Conservation (phyloP, 2,888 invertebrate species). For the Diplazon laetatorius region DNA sequence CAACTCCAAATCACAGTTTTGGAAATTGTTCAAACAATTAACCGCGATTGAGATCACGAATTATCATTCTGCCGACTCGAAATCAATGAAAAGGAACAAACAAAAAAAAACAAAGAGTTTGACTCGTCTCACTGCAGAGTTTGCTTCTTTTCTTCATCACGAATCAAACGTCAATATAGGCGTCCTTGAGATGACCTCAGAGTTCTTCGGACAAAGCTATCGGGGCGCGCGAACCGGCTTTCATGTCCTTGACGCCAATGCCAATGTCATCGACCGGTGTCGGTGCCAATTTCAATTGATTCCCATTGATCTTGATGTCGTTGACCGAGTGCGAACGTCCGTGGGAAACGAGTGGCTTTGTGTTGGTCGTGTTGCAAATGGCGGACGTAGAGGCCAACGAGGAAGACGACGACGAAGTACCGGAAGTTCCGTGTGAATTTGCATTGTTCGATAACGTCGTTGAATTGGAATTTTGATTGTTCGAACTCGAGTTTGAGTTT, state of each 20-base stretch:
- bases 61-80: background rate
- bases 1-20: slow-evolving; percentile 58
- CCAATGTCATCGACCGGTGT: slow-evolving; percentile 87
- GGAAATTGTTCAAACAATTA: slow-evolving; percentile 28
- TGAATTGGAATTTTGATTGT: slow-evolving; percentile 59
- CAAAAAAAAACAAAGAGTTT: too few relatives aligned
- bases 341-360: slow-evolving; percentile 85
- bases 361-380: slow-evolving; percentile 74
- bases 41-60: background rate
- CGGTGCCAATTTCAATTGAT: slow-evolving; percentile 88
- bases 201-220: slow-evolving; percentile 80
- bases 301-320: slow-evolving; percentile 90
- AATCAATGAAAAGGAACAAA: too few relatives aligned
- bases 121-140: too few relatives aligned
- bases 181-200: slow-evolving; percentile 66
- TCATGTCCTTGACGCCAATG: slow-evolving; percentile 80
- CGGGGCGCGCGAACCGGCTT: slow-evolving; percentile 79
- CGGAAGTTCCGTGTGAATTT: slow-evolving; percentile 68
- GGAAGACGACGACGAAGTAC: slow-evolving; percentile 52
- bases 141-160: too few relatives aligned
- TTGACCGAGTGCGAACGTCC: slow-evolving; percentile 89
- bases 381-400: slow-evolving; percentile 13
- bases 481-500: slow-evolving; percentile 44
- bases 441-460: slow-evolving; percentile 65
- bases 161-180: too few relatives aligned